phyloP scores from a whole-genome alignment of 2,888 invertebrate species.

The Apotomis capreana region DNA sequence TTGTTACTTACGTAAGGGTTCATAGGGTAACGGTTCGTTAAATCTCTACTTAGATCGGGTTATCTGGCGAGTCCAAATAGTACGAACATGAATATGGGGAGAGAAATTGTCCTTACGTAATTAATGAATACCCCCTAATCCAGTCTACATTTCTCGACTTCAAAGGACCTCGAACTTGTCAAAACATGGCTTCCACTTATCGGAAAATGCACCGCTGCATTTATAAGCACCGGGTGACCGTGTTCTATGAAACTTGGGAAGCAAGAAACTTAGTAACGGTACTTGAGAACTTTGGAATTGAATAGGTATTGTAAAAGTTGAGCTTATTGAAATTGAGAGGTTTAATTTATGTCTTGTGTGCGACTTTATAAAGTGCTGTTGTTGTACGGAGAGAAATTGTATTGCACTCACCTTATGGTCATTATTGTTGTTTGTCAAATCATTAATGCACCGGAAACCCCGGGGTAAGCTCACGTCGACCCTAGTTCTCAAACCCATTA shows the following conservation, averaged over 20 bases:
- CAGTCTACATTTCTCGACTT: conserved; percentile 9
- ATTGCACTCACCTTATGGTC: too few species aligned
- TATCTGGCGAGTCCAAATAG: too few species aligned
- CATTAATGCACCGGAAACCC: too few species aligned
- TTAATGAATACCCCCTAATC: not conserved
- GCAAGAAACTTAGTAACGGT: not conserved
- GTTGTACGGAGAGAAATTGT: too few species aligned
- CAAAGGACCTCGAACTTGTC: conserved; percentile 7
- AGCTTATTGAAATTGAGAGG: not conserved
- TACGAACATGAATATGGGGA: too few species aligned
- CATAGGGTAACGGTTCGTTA: too few species aligned
- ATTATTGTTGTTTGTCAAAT: too few species aligned
- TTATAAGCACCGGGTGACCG: conserved; percentile 6
- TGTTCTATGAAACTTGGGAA: conserved; percentile 5
- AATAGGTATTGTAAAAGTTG: conserved; percentile 4
- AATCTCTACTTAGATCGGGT: too few species aligned
- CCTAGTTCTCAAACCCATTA: too few species aligned
- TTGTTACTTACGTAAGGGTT: too few species aligned
- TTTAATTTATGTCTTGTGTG: not conserved
- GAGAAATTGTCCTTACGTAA: too few species aligned
- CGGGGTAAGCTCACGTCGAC: too few species aligned
- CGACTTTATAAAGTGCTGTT: not conserved
- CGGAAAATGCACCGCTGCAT: conserved; percentile 22
- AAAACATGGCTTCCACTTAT: conserved; percentile 19
- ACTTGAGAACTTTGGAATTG: conserved; percentile 1